Percentiles rank a stretch among this genome's conserved stretches.
Evolutionary conservation across 2,113 vertebrate genomes (phyloP).

Genomic region (Sarotherodon lohbergeri): DNA sequence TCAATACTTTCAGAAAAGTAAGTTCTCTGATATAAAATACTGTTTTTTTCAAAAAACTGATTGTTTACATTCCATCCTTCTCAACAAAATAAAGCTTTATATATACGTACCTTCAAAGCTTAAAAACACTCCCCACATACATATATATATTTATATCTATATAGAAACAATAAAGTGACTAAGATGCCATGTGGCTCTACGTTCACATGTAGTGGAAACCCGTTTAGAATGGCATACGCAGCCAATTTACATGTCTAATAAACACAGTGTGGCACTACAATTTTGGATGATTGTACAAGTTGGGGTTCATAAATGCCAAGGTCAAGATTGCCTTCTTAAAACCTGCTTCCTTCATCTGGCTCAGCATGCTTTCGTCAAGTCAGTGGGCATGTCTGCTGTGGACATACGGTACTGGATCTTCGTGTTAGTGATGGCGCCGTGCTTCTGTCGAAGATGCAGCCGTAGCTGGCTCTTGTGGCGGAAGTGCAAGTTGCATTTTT

Average conservation of each 20-base stretch:
- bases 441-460: constrained; percentile 95
- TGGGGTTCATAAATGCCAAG: constrained; percentile 64
- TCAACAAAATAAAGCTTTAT: constrained; percentile 80
- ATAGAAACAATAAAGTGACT: constrained; percentile 79
- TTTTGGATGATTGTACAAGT: constrained; percentile 76
- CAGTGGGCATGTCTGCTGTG: constrained; percentile 76
- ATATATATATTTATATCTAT: constrained; percentile 60
- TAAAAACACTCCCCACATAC: constrained; percentile 72
- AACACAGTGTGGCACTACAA: constrained; percentile 79
- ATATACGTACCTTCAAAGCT: constrained; percentile 68
- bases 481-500: constrained; percentile 99
- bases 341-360: background rate
- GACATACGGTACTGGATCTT: constrained; percentile 97
- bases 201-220: constrained; percentile 80
- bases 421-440: constrained; percentile 99
- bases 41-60: constrained; percentile 69
- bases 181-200: constrained; percentile 69
- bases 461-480: constrained; percentile 98
- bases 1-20: constrained; percentile 77
- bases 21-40: constrained; percentile 80
- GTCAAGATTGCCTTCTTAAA: constrained; percentile 46
- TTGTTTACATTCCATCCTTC: constrained; percentile 74
- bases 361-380: constrained; percentile 89
- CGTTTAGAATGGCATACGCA: constrained; percentile 68
- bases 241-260: constrained; percentile 57